Percentiles rank a stretch among this genome's conserved stretches.
phyloP scores from a whole-genome alignment of 2,113 vertebrate genomes.

The Ascaphus truei region DNA sequence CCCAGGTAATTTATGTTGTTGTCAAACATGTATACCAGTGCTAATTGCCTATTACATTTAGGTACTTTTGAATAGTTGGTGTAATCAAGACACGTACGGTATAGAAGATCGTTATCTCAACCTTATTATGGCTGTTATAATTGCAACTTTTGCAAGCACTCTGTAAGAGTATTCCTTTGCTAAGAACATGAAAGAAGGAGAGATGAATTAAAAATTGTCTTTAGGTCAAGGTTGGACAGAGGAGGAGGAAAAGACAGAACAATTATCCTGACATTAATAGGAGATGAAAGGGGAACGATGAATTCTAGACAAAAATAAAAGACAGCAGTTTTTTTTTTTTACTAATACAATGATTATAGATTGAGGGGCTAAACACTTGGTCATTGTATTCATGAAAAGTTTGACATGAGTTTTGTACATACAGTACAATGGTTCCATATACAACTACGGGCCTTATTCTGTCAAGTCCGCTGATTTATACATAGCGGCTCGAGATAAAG shows the following conservation, averaged over 20 bases:
- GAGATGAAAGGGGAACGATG: constrained; percentile 26
- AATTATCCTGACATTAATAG: constrained; percentile 32
- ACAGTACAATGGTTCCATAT: no score
- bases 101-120: constrained; percentile 17
- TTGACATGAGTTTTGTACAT: not conserved
- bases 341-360: constrained; percentile 8
- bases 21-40: constrained; percentile 30
- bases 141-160: constrained; percentile 27
- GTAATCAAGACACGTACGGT: constrained; percentile 28
- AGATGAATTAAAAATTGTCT: constrained; percentile 25
- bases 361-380: not conserved
- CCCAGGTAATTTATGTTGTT: constrained; percentile 31
- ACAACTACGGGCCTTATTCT: no score
- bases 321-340: constrained; percentile 13
- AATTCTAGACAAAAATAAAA: constrained; percentile 17
- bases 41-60: constrained; percentile 34
- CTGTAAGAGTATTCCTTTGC: not conserved
- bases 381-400: not conserved
- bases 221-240: constrained; percentile 16
- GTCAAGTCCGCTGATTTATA: no score
- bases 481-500: no score
- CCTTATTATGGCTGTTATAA: constrained; percentile 23
- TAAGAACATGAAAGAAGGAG: constrained; percentile 23
- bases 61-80: constrained; percentile 30
- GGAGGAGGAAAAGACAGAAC: constrained; percentile 22